Evolutionary conservation across 2,888 invertebrate species (phyloP), one percentile per base, ranked within the genome.

Genomic region (Lithodes maja): DNA sequence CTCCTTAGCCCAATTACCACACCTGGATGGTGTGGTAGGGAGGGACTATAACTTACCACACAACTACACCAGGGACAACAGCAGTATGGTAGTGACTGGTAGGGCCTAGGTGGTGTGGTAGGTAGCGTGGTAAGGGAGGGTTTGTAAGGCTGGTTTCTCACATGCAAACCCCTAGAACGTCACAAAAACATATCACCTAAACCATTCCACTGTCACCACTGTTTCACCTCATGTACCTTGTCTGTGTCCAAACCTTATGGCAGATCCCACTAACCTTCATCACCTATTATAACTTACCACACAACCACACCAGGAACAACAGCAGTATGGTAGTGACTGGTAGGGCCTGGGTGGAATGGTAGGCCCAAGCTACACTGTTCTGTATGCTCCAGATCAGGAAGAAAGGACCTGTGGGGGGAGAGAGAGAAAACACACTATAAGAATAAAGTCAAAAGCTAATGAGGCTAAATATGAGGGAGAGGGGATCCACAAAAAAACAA

Each of bases 31-130:
- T 94, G 75, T 94, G 93, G 91, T 95, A 94, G 0, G 93, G 33
- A 33, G 33, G 33, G 33, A 33, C 33, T 50, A 77, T 71, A 15
- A 90, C 92, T 92, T 90, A 93, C 93, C 92, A 80, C 92, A 91
- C 54, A 94, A 86, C 94, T 94, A 95, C 12, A 95, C 93, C 69
- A 93, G 93, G 90, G 94, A 93, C 15, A 95, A 93, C 54, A 95
- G 92, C 52, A 94, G 91, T 68, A 95, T 93, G 15, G 95, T 95
- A 17, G 94, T 93, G 92, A 94, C 93, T 3, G 95, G 95, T 75
- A 95, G 93, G 9, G 95, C 95, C 92, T 95, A 94, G 3, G 95
- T 95, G 3, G 94, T 94, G 75, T 94, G 93, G 91, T 95, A 94
- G 0, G 93, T 33, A 33, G 33, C 0, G 33, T 33, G 33, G 33